Base-by-base conservation (phyloP, 2,888 invertebrate genomes). In the Alviniconcha strummeri region DNA sequence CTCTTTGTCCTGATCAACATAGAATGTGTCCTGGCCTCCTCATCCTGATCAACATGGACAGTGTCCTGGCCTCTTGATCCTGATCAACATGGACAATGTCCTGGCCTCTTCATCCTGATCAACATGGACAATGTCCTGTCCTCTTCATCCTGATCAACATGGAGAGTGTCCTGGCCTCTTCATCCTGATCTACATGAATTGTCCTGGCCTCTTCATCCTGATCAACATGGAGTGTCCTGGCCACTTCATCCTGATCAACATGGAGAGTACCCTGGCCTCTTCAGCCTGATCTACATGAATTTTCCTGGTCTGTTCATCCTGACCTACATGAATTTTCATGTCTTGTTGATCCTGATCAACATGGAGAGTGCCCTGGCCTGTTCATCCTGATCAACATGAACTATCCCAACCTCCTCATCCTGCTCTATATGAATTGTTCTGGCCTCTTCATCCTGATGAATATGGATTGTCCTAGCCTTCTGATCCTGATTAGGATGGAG, bases 341-440 rank as follows among this genome's bases (percentile, higher is more conserved):
- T 36, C 36, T 3, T 36, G 36, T 36, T 36, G 36, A 36, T 55
- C 5, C 55, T 54, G 75, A 92, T 96, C 88, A 13, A 67, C 85
- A n/a, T 75, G 72, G 55, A 71, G 74, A 36, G 80, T 78, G 36
- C 72, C 9, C 8, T 82, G 78, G 15, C 78, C 36, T 36, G 0
- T 7, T 78, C 78, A 57, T 57, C 78, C n/a, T 78, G n/a, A 78
- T 75, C 52, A 36, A 36, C 36, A 36, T 36, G 36, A 36, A 36
- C 3, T 36, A 3, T 36, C 36, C 36, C 36, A 36, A 3, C 36
- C 36, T 36, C 36, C 36, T 36, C 36, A 36, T 36, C 3, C 95
- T 97, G 79, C 95, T 98, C 85, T 97, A 97, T 93, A 95, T 96
- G 88, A 97, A 98, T 60, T 77, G 69, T 82, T 57, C 77, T 82